phyloP scores from a whole-genome alignment of 2,113 vertebrate genomes.

The Onychorhynchus coronatus region DNA sequence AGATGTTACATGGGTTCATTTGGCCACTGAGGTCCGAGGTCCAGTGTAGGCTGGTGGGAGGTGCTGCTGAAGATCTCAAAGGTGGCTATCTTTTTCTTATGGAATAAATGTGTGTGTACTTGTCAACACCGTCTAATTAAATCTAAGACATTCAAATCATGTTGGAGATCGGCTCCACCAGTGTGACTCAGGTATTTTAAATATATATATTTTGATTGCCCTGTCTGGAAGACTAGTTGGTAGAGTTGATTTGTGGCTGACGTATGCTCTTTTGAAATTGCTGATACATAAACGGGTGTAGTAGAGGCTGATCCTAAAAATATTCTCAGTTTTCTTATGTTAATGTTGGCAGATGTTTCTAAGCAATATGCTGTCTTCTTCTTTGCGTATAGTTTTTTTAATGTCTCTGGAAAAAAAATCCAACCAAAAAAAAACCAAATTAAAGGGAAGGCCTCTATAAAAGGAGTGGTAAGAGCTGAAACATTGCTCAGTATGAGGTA shows the following conservation, averaged over 20 bases:
- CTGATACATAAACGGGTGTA: background rate
- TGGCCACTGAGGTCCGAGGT: background rate
- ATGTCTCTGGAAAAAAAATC: background rate
- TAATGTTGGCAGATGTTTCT: slow-evolving; percentile 24
- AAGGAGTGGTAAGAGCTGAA: background rate
- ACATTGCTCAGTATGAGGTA: background rate
- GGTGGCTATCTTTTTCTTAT: background rate
- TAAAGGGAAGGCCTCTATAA: background rate
- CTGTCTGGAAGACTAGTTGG: background rate
- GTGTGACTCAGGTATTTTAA: slow-evolving; percentile 18
- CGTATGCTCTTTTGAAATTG: background rate
- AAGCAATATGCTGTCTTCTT: background rate
- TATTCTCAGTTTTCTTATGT: background rate
- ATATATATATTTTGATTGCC: background rate
- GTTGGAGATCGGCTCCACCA: background rate
- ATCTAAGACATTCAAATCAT: background rate
- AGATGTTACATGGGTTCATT: background rate
- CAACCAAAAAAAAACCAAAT: background rate
- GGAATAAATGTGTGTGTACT: background rate
- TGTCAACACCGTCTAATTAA: slow-evolving; percentile 41
- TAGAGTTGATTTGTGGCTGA: background rate
- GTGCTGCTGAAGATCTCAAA: background rate
- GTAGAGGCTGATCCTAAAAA: background rate
- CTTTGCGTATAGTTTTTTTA: background rate
- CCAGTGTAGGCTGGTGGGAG: background rate